phyloP scores from a whole-genome alignment of 2,113 vertebrate species.

The Anguilla japonica region DNA sequence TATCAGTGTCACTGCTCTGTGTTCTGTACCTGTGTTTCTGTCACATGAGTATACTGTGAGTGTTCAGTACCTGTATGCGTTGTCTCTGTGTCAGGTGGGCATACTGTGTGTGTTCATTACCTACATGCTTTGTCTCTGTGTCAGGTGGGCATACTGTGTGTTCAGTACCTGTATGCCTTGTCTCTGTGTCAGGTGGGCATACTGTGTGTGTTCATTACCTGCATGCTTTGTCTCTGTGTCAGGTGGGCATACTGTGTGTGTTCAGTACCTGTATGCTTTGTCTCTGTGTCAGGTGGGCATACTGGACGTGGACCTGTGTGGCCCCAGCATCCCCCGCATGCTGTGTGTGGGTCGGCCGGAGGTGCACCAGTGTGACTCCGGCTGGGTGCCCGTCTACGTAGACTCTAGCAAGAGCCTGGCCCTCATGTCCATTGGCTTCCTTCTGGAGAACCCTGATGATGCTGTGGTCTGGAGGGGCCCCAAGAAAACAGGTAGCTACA shows the following conservation, averaged over 20 bases:
- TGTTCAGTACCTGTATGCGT: background rate
- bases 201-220: background rate
- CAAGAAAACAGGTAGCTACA: conserved; percentile 83
- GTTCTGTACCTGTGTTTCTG: too few relatives aligned
- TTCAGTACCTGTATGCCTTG: background rate
- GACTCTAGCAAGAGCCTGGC: conserved; percentile 78
- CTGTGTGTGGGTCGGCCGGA: conserved; percentile 67
- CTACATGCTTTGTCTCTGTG: background rate
- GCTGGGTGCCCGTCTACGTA: conserved; percentile 90
- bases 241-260: conserved; percentile 72
- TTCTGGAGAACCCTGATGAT: conserved; percentile 85
- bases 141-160: conserved; percentile 69
- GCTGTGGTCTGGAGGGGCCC: conserved; percentile 96
- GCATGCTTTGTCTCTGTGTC: conserved; percentile 2
- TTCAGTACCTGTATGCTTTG: background rate
- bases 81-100: too few relatives aligned
- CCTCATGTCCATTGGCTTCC: conserved; percentile 93
- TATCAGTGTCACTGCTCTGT: too few relatives aligned
- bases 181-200: background rate
- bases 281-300: conserved; percentile 81
- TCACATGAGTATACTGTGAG: too few relatives aligned
- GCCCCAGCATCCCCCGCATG: conserved; percentile 94
- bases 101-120: background rate
- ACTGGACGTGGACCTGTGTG: conserved; percentile 91
- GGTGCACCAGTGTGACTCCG: conserved; percentile 88